phyloP scores from a whole-genome alignment of 2,888 invertebrate genomes.

The Hirudinaria manillensis region DNA sequence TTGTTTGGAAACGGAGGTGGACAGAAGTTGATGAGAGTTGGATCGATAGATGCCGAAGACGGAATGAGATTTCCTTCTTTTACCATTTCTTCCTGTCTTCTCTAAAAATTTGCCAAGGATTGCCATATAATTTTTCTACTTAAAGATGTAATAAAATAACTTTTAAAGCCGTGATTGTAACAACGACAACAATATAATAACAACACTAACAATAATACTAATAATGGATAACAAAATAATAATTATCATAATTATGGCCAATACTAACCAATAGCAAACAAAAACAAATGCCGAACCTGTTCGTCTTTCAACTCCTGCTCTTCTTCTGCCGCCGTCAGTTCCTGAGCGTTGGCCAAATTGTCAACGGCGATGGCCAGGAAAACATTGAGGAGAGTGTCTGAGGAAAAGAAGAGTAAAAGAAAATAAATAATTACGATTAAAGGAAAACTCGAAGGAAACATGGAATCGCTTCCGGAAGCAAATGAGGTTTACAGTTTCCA shows the following conservation, averaged over 20 bases:
- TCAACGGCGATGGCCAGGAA: conserved; percentile 99
- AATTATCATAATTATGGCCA: too few species aligned
- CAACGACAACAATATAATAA: not conserved
- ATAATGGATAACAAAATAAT: not conserved
- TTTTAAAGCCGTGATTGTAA: not conserved
- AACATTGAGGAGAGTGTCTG: conserved; percentile 92
- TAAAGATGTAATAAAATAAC: not conserved
- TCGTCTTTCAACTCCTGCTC: conserved; percentile 56
- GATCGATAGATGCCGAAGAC: conserved; percentile 50
- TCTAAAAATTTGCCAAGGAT: conserved; percentile 8
- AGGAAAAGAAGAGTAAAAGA: not conserved
- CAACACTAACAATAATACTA: not conserved
- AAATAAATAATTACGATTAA: not conserved
- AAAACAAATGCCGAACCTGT: conserved; percentile 5
- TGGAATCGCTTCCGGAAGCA: too few species aligned
- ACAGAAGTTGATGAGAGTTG: conserved; percentile 67
- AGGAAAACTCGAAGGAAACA: too few species aligned
- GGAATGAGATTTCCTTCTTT: conserved; percentile 24
- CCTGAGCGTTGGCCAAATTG: conserved; percentile 98
- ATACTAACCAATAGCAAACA: too few species aligned
- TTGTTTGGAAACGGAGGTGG: conserved; percentile 57
- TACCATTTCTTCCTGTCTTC: conserved; percentile 30
- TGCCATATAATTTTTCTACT: not conserved
- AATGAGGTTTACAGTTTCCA: conserved; percentile 72
- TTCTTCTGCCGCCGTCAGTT: conserved; percentile 95